Percentiles rank a stretch among this genome's conserved stretches.
Evolutionary conservation across 2,888 invertebrate genomes (phyloP).

Genomic region (Agrypnus murinus): DNA sequence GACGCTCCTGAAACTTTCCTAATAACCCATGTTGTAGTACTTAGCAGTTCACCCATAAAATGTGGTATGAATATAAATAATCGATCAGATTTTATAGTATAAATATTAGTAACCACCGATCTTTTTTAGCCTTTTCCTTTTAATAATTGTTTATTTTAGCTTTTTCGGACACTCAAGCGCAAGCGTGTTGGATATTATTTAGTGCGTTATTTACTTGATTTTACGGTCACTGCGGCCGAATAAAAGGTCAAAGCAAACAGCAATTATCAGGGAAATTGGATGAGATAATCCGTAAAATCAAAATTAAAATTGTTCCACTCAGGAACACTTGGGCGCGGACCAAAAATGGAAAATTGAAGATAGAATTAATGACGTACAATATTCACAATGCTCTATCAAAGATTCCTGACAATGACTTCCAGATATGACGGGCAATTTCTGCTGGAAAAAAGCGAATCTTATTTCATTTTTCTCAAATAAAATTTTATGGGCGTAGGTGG

Average conservation of each 20-base stretch:
- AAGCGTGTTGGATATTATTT: conserved; percentile 10
- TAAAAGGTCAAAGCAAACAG: conserved; percentile 35
- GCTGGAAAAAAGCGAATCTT: conserved; percentile 2
- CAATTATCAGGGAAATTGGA: conserved; percentile 30
- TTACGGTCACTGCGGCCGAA: conserved; percentile 31
- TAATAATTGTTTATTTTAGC: conserved; percentile 12
- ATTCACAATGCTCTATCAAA: conserved; percentile 7
- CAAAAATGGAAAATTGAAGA: conserved; percentile 26
- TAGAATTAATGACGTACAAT: conserved; percentile 19
- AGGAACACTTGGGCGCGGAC: conserved; percentile 17
- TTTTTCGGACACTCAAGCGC: conserved; percentile 5
- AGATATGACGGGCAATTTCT: conserved; percentile 6
- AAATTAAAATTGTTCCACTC: conserved; percentile 35
- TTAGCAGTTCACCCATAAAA: not conserved
- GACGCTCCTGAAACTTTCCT: not conserved
- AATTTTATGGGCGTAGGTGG: not conserved
- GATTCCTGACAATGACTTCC: conserved; percentile 18
- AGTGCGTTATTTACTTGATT: conserved; percentile 29
- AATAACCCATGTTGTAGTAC: not conserved
- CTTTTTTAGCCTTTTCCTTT: conserved; percentile 2
- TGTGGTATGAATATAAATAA: not conserved
- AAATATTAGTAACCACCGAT: conserved; percentile 2
- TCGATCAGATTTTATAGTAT: conserved; percentile 15
- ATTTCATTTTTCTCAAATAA: conserved; percentile 22
- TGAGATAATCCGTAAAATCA: conserved; percentile 31